Evolutionary conservation across 2,797 vertebrate genomes (phyloP), one percentile per base, ranked within the genome.

Genomic region (Limnodromus scolopaceus): DNA sequence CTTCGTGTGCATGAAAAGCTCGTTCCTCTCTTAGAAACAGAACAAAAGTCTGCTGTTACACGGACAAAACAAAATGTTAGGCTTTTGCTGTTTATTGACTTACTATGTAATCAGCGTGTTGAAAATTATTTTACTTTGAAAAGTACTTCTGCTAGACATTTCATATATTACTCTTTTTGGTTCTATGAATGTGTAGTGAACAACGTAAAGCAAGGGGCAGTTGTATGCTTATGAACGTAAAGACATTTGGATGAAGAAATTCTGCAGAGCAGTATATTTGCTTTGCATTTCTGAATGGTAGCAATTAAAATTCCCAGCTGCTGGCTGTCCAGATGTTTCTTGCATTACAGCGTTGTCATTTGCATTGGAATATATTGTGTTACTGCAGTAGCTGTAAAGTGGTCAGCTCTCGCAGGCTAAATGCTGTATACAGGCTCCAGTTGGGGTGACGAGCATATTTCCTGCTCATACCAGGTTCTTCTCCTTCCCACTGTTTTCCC

Each of bases 291-390:
- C 93, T 89, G 93, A 97, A 94, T 49, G 79, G 84, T 60, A 91
- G 85, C 89, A 92, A 96, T 97, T 97, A 97, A 96, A 97, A 92
- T 97, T 90, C 95, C 91, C 95, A 95, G 97, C 96, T 97, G 94
- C 96, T 96, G 93, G 92, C 91, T 96, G 74, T 96, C 96, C 97
- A 98, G 97, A 97, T 98, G 97, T 98, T 98, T 96, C 94, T 94
- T 95, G 92, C 86, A 77, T 92, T 96, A 88, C 65, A 83, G 55
- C 72, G 80, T 84, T 93, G 92, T 96, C 93, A 96, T 97, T 91
- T 97, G 87, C 84, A 92, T 87, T 71, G 85, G 91, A 97, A 96
- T 97, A 93, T 91, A 89, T 89, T 85, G 81, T 90, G 55, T 91
- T 96, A 83, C 87, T 88, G 46, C 41, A 48, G 89, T 86, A 92